These are phyloP conservation scores for Discoglossus pictus DNA, from an alignment of 2,797 vertebrate species.

Conservation along the genomic window DNA sequence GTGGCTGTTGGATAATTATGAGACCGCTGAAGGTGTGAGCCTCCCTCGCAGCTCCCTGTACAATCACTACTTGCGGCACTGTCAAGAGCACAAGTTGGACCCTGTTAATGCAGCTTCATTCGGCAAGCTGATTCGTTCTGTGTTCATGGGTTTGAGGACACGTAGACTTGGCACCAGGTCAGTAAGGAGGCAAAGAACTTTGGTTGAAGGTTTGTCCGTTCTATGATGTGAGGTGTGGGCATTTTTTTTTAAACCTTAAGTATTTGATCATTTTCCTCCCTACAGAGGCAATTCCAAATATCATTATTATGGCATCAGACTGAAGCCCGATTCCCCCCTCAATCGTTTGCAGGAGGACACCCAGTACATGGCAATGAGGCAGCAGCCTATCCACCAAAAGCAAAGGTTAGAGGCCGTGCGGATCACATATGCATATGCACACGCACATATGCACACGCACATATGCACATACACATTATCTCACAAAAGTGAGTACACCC, in stretches of 20 bases:
- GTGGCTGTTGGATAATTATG: conserved; percentile 97
- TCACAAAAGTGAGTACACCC: too few relatives aligned
- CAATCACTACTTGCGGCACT: conserved; percentile 94
- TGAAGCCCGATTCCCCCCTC: conserved; percentile 94
- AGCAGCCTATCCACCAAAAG: conserved; percentile 95
- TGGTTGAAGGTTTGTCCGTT: too few relatives aligned
- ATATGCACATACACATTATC: too few relatives aligned
- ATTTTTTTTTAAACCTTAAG: too few relatives aligned
- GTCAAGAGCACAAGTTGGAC: conserved; percentile 96
- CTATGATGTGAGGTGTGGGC: too few relatives aligned
- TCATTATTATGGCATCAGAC: conserved; percentile 96
- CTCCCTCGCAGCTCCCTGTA: conserved; percentile 92
- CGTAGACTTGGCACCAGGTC: conserved; percentile 94
- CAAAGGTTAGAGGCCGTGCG: conserved; percentile 83
- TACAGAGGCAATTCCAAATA: conserved; percentile 97
- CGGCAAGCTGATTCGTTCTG: conserved; percentile 94
- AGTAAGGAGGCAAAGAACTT: too few relatives aligned
- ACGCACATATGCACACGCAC: too few relatives aligned
- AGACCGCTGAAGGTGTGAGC: conserved; percentile 93
- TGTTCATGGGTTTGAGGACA: conserved; percentile 94
- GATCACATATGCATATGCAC: too few relatives aligned
- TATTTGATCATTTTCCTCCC: not conserved
- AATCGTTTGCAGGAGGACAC: conserved; percentile 93
- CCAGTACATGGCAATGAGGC: conserved; percentile 97
- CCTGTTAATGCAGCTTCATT: conserved; percentile 96